Evolutionary conservation across 1,140 invertebrate species (phyloP).

Genomic region (Grapholita molesta): DNA sequence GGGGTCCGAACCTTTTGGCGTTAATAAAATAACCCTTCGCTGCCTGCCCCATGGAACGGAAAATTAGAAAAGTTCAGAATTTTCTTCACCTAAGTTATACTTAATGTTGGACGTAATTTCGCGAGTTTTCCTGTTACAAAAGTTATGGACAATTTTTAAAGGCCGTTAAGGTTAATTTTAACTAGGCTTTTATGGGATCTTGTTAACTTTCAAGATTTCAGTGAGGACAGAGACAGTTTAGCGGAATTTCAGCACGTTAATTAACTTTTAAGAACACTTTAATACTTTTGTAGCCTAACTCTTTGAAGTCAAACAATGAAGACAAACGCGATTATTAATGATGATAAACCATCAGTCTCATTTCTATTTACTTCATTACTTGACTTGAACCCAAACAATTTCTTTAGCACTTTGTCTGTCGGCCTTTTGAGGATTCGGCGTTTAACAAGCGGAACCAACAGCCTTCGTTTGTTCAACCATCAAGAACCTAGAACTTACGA

Average conservation of each 20-base stretch:
- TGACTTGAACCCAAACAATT: not conserved
- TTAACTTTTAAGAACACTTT: not conserved
- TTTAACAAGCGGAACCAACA: no score
- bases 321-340: not conserved
- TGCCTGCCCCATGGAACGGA: constrained; percentile 4
- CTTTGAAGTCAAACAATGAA: not conserved
- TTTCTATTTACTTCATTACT: not conserved
- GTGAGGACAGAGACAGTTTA: not conserved
- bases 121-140: not conserved
- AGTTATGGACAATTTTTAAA: constrained; percentile 2
- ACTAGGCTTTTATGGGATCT: not conserved
- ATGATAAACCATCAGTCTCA: not conserved
- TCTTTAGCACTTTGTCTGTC: not conserved
- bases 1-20: constrained; percentile 8
- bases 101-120: constrained; percentile 1
- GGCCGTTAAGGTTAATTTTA: not conserved
- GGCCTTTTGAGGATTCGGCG: not conserved
- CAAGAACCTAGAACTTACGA: no score
- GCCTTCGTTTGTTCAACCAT: no score
- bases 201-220: not conserved
- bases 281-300: not conserved
- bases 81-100: not conserved
- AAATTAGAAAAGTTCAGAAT: constrained; percentile 13
- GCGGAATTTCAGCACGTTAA: not conserved
- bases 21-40: constrained; percentile 16